Evolutionary conservation across 2,888 invertebrate genomes (phyloP).

Genomic region (Drosophila nigricruria): DNA sequence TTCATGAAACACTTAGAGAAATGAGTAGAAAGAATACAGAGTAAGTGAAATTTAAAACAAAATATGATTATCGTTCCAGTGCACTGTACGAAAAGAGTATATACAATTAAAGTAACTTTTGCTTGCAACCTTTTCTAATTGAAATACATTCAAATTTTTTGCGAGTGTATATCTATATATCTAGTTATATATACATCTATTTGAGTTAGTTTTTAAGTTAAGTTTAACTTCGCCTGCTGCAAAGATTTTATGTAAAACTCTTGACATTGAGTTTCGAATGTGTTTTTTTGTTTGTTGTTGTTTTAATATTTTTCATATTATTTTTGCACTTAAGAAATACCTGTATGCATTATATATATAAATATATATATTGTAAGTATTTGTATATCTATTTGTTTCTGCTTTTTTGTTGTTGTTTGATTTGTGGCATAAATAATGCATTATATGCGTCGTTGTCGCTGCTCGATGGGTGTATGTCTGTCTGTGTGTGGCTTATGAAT

Average conservation of each 20-base stretch:
- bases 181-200: constrained; percentile 41
- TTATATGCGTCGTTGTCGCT: constrained; percentile 50
- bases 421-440: constrained; percentile 65
- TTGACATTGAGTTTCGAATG: constrained; percentile 65
- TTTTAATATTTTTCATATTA: constrained; percentile 21
- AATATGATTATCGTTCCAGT: too few relatives aligned
- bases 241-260: constrained; percentile 47
- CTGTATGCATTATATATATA: constrained; percentile 23
- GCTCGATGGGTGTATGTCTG: constrained; percentile 28
- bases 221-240: constrained; percentile 13
- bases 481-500: constrained; percentile 51
- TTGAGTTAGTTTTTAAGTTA: constrained; percentile 51
- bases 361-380: constrained; percentile 16
- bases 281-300: constrained; percentile 1
- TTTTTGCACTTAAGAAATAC: constrained; percentile 57
- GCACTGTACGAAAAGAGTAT: neutral
- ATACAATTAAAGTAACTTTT: neutral
- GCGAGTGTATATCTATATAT: constrained; percentile 40
- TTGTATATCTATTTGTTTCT: constrained; percentile 31
- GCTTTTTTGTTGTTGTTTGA: constrained; percentile 25
- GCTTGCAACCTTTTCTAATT: too few relatives aligned
- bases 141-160: neutral
- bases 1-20: neutral
- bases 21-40: neutral
- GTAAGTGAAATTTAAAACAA: too few relatives aligned